phyloP scores from a whole-genome alignment of 35 echinoderm and acorn worm genomes.

The Heliocidaris erythrogramma region DNA sequence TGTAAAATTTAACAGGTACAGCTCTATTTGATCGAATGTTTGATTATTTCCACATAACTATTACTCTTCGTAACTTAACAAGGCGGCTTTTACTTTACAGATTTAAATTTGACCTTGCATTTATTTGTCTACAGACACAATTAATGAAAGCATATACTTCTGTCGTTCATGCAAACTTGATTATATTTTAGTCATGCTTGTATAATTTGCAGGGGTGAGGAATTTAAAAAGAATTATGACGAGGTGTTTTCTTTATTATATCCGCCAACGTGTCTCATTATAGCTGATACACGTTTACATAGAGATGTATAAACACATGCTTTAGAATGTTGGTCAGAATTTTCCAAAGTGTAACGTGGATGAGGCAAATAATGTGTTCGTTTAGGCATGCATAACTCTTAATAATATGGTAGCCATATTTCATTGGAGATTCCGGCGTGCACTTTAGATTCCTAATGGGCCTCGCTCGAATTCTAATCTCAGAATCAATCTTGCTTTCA shows the following conservation, averaged over 20 bases:
- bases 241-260: not conserved
- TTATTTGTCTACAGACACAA: too few species aligned
- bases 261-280: not conserved
- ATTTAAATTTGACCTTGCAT: too few species aligned
- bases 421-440: not conserved
- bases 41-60: too few species aligned
- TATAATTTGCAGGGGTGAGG: not conserved
- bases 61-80: too few species aligned
- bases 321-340: not conserved
- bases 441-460: not conserved
- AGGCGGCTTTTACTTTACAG: too few species aligned
- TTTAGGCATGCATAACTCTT: not conserved
- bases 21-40: too few species aligned
- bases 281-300: not conserved
- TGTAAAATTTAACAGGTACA: too few species aligned
- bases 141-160: too few species aligned
- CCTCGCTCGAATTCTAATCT: not conserved
- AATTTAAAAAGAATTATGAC: not conserved
- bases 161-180: too few species aligned
- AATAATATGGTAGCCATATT: not conserved
- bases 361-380: not conserved
- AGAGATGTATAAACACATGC: too few species aligned
- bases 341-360: not conserved
- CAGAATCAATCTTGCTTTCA: not conserved
- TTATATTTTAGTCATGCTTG: not conserved